phyloP scores from a whole-genome alignment of 2,797 vertebrate species.

The Gymnodraco acuticeps region DNA sequence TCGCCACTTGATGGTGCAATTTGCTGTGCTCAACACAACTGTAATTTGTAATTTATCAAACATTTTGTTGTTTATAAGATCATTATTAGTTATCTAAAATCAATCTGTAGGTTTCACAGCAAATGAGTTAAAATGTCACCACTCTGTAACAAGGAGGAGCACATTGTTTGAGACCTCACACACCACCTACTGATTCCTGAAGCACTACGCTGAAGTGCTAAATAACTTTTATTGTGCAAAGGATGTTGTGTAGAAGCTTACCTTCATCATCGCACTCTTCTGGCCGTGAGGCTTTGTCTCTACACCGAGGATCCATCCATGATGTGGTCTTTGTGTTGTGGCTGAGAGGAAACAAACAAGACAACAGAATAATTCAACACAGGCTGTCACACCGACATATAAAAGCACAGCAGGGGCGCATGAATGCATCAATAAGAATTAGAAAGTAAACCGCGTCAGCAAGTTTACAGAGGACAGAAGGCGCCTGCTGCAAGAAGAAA shows the following conservation, averaged over 20 bases:
- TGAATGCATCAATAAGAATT: constrained; percentile 59
- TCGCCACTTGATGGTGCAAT: constrained; percentile 81
- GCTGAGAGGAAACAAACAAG: constrained; percentile 84
- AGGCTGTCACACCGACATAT: constrained; percentile 39
- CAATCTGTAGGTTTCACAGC: constrained; percentile 2
- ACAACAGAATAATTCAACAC: constrained; percentile 61
- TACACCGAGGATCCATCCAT: constrained; percentile 98
- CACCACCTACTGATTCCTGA: constrained; percentile 48
- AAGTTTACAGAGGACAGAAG: constrained; percentile 69
- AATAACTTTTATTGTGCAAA: constrained; percentile 17
- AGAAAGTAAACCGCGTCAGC: constrained; percentile 62
- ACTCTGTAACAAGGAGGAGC: constrained; percentile 10
- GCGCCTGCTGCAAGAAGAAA: constrained; percentile 54
- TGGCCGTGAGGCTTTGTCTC: constrained; percentile 94
- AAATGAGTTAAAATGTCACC: constrained; percentile 17
- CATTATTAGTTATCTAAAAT: neutral
- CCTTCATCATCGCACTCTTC: constrained; percentile 99
- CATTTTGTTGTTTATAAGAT: neutral
- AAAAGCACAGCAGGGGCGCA: constrained; percentile 61
- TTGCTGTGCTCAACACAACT: constrained; percentile 22
- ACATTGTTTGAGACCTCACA: constrained; percentile 29
- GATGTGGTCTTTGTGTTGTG: constrained; percentile 99
- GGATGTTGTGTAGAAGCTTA: constrained; percentile 80
- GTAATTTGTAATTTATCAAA: constrained; percentile 25
- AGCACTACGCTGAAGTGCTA: constrained; percentile 31